phyloP scores from a whole-genome alignment of 1,140 invertebrate species.

The Drosophila bocki region DNA sequence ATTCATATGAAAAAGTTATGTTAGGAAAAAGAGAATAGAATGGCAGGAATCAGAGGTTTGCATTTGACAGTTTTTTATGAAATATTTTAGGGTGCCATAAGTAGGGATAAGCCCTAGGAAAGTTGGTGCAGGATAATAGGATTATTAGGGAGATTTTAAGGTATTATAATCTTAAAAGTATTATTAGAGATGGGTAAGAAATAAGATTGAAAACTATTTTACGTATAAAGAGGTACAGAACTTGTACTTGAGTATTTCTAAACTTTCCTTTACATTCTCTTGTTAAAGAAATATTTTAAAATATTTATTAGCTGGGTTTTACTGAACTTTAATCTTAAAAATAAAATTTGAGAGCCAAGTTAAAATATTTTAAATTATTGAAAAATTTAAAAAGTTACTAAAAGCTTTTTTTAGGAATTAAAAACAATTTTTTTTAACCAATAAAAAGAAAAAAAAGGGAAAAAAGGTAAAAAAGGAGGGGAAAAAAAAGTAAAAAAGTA shows the following conservation, averaged over 20 bases:
- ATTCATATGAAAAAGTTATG: conserved; percentile 15
- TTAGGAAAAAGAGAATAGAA: neutral
- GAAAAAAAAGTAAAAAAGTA: too few relatives aligned
- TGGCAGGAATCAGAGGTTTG: conserved; percentile 1
- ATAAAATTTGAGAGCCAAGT: too few relatives aligned
- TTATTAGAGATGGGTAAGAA: neutral
- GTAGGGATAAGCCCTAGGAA: neutral
- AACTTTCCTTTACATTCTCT: neutral
- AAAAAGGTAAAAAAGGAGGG: too few relatives aligned
- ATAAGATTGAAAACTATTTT: neutral
- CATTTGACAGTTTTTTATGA: conserved; percentile 5
- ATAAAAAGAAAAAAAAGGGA: too few relatives aligned
- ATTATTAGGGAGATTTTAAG: neutral
- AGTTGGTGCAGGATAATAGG: neutral
- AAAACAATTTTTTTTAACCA: neutral
- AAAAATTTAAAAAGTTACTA: neutral
- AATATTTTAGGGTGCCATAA: neutral
- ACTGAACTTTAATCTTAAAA: too few relatives aligned
- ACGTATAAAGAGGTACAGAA: too few relatives aligned
- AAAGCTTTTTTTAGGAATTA: neutral
- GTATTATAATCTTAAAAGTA: neutral
- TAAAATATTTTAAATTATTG: neutral
- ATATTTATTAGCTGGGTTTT: too few relatives aligned
- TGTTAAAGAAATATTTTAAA: neutral
- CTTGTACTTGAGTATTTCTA: neutral